Base-by-base conservation (phyloP, 2,888 invertebrate genomes). In the Netelia inedita region DNA sequence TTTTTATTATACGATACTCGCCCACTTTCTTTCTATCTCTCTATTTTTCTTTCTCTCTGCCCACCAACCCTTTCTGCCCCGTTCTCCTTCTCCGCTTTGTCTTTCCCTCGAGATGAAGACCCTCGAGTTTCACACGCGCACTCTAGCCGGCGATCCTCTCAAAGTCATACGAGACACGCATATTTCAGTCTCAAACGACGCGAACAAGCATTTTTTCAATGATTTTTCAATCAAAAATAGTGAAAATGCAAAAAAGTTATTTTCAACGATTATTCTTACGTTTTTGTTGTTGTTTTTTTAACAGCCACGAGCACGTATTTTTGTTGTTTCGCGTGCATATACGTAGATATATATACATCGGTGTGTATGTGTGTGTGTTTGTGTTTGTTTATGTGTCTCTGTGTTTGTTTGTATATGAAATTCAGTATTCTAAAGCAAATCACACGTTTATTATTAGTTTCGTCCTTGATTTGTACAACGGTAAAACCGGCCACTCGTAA, bases 391-490 rank as follows among this genome's bases (percentile, higher is more conserved):
- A 6, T 28, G 19, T 28, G 59, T 11, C 6, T 43, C 21, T 69
- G 23, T 41, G 41, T 46, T 21, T 72, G 6, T n/a, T n/a, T n/a
- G 59, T 46, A 1, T 53, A 61, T 43, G 50, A 9, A 57, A 55
- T 68, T 83, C 41, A 80, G 41, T 59, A 46, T 28, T 72, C 59
- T 68, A 61, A 68, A 73, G 76, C 41, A 57, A 57, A 57, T 50
- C 66, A 68, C 85, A 50, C 50, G 46, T 65, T 65, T 83, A 53
- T 79, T 79, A 89, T 89, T 92, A 91, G 87, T 92, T 92, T 93
- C 91, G 93, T 93, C 92, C 93, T 91, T 90, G 92, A 93, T 88
- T 92, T 93, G 88, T 90, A 92, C 87, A 92, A 89, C 82, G 92
- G 91, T 87, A 90, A 89, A 86, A 92, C 89, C 85, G 92, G 91